Percentiles rank a stretch among this genome's conserved stretches.
Conservation (phyloP, 2,888 invertebrate species). For the Automeris io region DNA sequence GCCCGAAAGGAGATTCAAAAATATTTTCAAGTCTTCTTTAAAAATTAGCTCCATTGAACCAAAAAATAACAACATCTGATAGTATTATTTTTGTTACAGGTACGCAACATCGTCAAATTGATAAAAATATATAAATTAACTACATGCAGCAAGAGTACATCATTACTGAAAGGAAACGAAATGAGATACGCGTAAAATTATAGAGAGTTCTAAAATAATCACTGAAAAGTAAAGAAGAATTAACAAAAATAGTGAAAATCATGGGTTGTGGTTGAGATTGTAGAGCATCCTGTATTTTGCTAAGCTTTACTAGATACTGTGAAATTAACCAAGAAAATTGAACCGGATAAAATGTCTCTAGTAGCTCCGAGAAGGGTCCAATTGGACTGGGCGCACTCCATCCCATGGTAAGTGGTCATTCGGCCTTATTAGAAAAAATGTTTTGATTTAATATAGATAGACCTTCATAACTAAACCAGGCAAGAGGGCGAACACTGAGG, state of each 20-base stretch:
- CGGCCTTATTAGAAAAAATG: no score
- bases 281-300: no score
- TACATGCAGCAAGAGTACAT: background rate
- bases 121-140: background rate
- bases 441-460: no score
- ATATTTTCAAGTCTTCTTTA: no score
- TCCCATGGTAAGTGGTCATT: constrained; percentile 64
- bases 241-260: background rate
- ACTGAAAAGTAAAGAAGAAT: background rate
- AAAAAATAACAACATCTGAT: no score
- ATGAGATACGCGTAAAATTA: background rate
- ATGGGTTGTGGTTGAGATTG: no score
- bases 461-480: no score
- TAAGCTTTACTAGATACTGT: no score
- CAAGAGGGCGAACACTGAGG: no score
- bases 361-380: constrained; percentile 64
- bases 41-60: no score
- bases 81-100: background rate
- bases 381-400: constrained; percentile 58
- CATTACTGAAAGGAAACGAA: background rate
- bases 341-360: constrained; percentile 50
- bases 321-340: background rate
- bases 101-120: background rate
- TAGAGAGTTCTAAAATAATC: background rate
- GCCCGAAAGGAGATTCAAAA: no score